A percentile compares a stretch with the other conserved stretches of the same genome.
These are phyloP conservation scores for Caenorhabditis tropicalis DNA, from an alignment of 1,140 invertebrate genomes.

Conservation along the genomic window DNA sequence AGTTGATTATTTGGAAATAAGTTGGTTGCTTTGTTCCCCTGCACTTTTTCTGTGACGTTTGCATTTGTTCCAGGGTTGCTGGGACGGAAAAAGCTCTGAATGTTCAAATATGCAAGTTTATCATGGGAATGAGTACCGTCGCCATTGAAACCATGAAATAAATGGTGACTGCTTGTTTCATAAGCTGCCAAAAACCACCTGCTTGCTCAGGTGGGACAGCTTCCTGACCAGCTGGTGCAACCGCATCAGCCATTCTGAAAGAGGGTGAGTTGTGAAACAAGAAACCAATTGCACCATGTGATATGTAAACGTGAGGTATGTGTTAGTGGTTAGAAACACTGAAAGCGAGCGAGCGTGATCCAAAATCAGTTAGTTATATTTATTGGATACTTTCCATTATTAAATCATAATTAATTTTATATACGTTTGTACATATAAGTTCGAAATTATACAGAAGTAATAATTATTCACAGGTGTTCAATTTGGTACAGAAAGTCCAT, in stretches of 20 bases:
- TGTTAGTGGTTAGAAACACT: background rate
- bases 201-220: background rate
- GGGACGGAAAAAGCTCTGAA: background rate
- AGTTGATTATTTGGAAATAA: slow-evolving; percentile 21
- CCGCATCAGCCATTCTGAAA: slow-evolving; percentile 31
- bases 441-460: no score
- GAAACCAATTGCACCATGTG: no score
- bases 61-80: background rate
- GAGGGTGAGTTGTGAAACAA: background rate
- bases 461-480: background rate
- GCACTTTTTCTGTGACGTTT: background rate
- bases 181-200: background rate
- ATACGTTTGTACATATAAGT: no score
- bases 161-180: slow-evolving; percentile 7
- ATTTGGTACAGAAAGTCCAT: background rate
- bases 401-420: no score
- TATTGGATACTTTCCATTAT: no score
- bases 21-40: slow-evolving; percentile 10
- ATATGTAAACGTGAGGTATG: no score
- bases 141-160: slow-evolving; percentile 15
- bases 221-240: background rate
- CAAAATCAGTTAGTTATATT: no score
- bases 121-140: background rate
- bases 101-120: background rate
- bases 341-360: no score